These are phyloP conservation scores for Chrysina gloriosa DNA, from an alignment of 2,888 invertebrate genomes.

Conservation along the genomic window DNA sequence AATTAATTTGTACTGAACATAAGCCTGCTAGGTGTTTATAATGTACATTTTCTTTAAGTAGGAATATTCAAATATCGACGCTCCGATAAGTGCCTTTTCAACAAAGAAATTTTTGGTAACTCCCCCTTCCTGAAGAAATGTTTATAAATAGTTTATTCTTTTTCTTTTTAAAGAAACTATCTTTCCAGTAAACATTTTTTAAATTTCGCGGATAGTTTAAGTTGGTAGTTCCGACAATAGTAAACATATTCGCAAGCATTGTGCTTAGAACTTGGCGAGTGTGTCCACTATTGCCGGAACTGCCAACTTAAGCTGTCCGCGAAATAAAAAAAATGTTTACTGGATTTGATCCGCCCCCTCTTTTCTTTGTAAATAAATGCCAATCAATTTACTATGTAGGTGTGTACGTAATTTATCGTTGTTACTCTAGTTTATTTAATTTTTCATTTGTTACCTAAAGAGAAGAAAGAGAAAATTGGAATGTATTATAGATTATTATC, in stretches of 20 bases:
- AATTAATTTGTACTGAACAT: conserved; percentile 66
- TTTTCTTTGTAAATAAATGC: conserved; percentile 31
- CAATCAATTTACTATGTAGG: not conserved
- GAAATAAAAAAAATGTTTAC: not conserved
- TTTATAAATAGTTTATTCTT: too few relatives aligned
- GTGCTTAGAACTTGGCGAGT: too few relatives aligned
- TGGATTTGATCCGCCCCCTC: not conserved
- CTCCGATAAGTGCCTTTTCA: not conserved
- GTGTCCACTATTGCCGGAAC: too few relatives aligned
- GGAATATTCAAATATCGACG: not conserved
- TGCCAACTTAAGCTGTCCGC: too few relatives aligned
- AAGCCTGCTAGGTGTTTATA: conserved; percentile 62
- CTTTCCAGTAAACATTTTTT: too few relatives aligned
- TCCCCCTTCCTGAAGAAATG: too few relatives aligned
- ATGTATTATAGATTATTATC: conserved; percentile 31
- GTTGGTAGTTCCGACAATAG: too few relatives aligned
- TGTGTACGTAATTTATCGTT: conserved; percentile 17
- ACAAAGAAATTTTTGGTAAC: too few relatives aligned
- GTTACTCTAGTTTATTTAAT: conserved; percentile 21
- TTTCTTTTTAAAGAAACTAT: too few relatives aligned
- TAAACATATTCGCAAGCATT: too few relatives aligned
- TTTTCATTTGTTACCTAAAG: conserved; percentile 30
- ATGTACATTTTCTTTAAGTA: conserved; percentile 43
- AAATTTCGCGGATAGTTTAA: too few relatives aligned
- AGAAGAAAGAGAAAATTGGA: conserved; percentile 6